Evolutionary conservation across 2,888 invertebrate species (phyloP), one percentile per base, ranked within the genome.

Genomic region (Acrobeloides nanus): DNA sequence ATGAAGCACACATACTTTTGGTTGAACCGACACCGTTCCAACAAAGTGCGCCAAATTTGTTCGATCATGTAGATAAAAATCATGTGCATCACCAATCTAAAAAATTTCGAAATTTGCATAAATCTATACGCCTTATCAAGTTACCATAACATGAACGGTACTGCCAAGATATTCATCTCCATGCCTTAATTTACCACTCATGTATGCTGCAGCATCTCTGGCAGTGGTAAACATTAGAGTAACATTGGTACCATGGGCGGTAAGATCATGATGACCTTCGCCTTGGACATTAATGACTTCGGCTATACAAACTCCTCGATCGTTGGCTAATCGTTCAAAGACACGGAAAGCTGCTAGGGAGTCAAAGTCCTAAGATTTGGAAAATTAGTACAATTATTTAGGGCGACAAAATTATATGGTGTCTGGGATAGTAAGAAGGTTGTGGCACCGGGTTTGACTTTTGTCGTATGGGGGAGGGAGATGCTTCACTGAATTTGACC

Each of bases 71-170:
- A 68, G 54, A 31, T 66, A 56, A 61, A 67, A 71, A 40, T 71
- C 64, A 39, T 70, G 68, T 29, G 71, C 62, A 24, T 72, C 71
- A 31, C 71, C 71, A 41, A 72, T n/a, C n/a, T n/a, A n/a, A n/a
- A n/a, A n/a, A n/a, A n/a, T n/a, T n/a, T n/a, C n/a, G n/a, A n/a
- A n/a, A n/a, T n/a, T n/a, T 55, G 53, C 68, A 52, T 6, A 70
- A 53, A 45, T 67, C 63, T 10, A 70, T 53, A 24, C 34, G 31
- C 8, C 31, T 37, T 15, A 17, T 24, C 4, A 20, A 39, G 8
- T n/a, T 33, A 12, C 41, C 53, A 32, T 42, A 35, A 24, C 38
- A 31, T 32, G 39, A n/a, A 25, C 24, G 6, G 20, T 20, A 21
- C n/a, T 25, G 15, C 4, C 25, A 18, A 18, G 15, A n/a, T n/a